A percentile compares a stretch with the other conserved stretches of the same genome.
These are phyloP conservation scores for Pheosia tremula DNA, from an alignment of 2,888 invertebrate genomes.

Conservation along the genomic window DNA sequence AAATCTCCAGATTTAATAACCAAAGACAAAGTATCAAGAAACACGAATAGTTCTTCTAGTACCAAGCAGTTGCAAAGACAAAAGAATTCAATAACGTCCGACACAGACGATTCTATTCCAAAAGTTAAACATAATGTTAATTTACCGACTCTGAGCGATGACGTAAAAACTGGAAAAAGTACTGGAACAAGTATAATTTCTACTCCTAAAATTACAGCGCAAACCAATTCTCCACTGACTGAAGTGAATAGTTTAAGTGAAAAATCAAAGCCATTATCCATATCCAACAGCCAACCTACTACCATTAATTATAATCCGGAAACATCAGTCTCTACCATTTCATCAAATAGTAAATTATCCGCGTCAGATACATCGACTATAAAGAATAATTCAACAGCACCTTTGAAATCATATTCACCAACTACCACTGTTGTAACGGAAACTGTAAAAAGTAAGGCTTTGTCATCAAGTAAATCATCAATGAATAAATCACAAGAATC, in stretches of 20 bases:
- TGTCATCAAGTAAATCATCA: constrained; percentile 20
- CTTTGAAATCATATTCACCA: not conserved
- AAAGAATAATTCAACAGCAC: constrained; percentile 5
- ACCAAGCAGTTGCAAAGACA: constrained; percentile 56
- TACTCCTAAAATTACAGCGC: constrained; percentile 9
- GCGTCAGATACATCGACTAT: constrained; percentile 8
- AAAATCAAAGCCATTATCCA: constrained; percentile 27
- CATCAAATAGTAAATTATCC: constrained; percentile 7
- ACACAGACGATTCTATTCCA: constrained; percentile 26
- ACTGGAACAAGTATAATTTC: constrained; percentile 16
- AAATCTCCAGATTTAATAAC: constrained; percentile 11
- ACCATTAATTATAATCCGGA: constrained; percentile 19
- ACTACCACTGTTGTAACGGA: not conserved
- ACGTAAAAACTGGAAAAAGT: constrained; percentile 17
- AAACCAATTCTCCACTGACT: constrained; percentile 21
- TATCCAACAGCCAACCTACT: not conserved
- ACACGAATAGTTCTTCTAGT: constrained; percentile 18
- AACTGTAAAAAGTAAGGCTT: not conserved
- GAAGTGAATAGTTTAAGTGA: constrained; percentile 27
- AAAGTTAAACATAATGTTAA: constrained; percentile 21
- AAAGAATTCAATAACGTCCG: constrained; percentile 46
- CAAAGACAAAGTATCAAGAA: constrained; percentile 27
- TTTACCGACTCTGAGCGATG: constrained; percentile 8
- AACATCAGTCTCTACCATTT: constrained; percentile 19
- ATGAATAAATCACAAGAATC: constrained; percentile 20